A percentile compares a stretch with the other conserved stretches of the same genome.
Conservation (phyloP, 2,113 vertebrate genomes). For the Calypte anna region DNA sequence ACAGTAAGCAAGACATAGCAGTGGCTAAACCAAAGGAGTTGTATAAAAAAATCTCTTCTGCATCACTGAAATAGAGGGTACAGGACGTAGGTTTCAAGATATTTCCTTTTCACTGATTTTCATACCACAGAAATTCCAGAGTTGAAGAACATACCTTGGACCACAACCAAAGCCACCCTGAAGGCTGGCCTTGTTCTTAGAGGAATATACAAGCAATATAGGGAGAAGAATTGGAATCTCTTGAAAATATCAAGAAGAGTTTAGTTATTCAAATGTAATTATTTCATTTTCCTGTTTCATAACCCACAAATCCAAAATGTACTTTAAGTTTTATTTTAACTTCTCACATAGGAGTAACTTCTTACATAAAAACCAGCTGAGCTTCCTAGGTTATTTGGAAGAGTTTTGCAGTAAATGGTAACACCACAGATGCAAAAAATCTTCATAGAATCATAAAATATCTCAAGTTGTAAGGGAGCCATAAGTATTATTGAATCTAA, state of each 20-base stretch:
- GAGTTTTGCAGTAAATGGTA: not conserved
- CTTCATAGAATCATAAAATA: not conserved
- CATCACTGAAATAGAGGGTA: not conserved
- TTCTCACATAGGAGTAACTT: not conserved
- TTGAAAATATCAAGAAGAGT: not conserved
- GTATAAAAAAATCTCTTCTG: not conserved
- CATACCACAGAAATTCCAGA: not conserved
- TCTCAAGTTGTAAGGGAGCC: not conserved
- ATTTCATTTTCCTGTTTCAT: not conserved
- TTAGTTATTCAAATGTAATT: not conserved
- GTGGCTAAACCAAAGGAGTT: not conserved
- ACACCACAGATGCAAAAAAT: not conserved
- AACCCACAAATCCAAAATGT: not conserved
- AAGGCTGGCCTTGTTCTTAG: not conserved
- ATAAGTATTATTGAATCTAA: not conserved
- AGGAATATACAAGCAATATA: not conserved
- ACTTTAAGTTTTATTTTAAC: not conserved
- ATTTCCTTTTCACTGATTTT: not conserved
- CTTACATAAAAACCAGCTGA: not conserved
- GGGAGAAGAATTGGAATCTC: not conserved
- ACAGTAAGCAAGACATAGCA: not conserved
- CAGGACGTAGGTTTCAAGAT: fast-evolving
- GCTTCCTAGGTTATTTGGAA: not conserved
- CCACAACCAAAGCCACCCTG: not conserved
- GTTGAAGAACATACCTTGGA: not conserved